Conservation (phyloP, 2,888 invertebrate species). For the Steromphala cineraria region DNA sequence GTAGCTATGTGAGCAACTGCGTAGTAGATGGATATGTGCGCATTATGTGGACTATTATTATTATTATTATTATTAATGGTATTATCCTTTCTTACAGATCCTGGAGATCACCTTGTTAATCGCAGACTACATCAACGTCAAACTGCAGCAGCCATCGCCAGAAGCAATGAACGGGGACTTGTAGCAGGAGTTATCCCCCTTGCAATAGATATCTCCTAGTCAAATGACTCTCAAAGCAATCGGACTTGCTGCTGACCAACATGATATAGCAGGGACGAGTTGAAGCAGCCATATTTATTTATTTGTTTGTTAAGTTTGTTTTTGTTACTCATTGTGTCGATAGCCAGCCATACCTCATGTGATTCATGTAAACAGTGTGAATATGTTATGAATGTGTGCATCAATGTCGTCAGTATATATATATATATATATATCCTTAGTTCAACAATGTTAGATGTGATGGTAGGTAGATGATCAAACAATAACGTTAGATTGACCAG, state of each 20-base stretch:
- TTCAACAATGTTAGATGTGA: too few species aligned
- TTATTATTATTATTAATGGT: too few species aligned
- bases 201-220: neutral
- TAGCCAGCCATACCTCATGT: neutral
- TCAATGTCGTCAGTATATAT: neutral
- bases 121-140: conserved; percentile 74
- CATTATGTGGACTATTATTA: too few species aligned
- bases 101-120: conserved; percentile 74
- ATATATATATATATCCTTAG: too few species aligned
- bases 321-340: neutral
- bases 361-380: neutral
- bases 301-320: neutral
- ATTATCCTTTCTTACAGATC: conserved; percentile 52
- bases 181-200: conserved; percentile 4
- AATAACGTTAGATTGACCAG: too few species aligned
- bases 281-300: neutral
- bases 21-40: too few species aligned
- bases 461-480: too few species aligned
- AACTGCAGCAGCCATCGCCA: conserved; percentile 53
- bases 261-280: neutral
- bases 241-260: neutral
- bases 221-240: neutral
- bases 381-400: neutral
- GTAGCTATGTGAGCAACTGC: too few species aligned
- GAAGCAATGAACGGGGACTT: conserved; percentile 38